Conservation (phyloP, 2,888 invertebrate genomes). For the Plemyria rubiginata region DNA sequence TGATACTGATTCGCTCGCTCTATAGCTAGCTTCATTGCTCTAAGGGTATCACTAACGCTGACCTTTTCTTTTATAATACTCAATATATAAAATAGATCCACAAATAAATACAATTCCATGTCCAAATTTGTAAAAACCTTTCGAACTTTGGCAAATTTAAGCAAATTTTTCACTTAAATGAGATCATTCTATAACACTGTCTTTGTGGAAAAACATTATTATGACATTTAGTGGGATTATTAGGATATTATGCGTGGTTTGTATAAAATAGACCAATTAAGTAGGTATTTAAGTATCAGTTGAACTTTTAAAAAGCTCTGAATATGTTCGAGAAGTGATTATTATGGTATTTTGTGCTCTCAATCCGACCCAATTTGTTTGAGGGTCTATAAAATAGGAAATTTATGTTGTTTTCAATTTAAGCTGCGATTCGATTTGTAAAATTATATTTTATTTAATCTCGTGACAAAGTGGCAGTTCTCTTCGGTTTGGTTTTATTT, state of each 20-base stretch:
- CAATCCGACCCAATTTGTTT: conserved; percentile 14
- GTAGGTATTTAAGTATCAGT: conserved; percentile 43
- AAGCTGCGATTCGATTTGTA: neutral
- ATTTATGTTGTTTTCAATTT: conserved; percentile 12
- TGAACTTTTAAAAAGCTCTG: conserved; percentile 36
- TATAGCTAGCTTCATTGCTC: conserved; percentile 12
- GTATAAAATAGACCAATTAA: conserved; percentile 45
- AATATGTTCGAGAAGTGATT: conserved; percentile 22
- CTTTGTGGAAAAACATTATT: conserved; percentile 44
- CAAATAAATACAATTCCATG: neutral
- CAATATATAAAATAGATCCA: neutral
- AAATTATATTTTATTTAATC: conserved; percentile 4
- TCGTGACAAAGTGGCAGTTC: neutral
- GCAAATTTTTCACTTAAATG: neutral
- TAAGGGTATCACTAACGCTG: conserved; percentile 9
- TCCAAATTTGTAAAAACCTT: conserved; percentile 8
- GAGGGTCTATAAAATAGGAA: conserved; percentile 17
- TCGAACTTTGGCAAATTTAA: conserved; percentile 1
- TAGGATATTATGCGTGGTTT: conserved; percentile 49
- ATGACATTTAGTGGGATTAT: conserved; percentile 52
- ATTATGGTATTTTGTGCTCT: conserved; percentile 1
- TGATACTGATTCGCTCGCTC: neutral
- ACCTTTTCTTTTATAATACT: conserved; percentile 18
- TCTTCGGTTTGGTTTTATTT: neutral
- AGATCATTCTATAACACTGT: neutral